A percentile compares a stretch with the other conserved stretches of the same genome.
phyloP scores from a whole-genome alignment of 2,888 invertebrate genomes.

The Chrysopilus asiliformis region DNA sequence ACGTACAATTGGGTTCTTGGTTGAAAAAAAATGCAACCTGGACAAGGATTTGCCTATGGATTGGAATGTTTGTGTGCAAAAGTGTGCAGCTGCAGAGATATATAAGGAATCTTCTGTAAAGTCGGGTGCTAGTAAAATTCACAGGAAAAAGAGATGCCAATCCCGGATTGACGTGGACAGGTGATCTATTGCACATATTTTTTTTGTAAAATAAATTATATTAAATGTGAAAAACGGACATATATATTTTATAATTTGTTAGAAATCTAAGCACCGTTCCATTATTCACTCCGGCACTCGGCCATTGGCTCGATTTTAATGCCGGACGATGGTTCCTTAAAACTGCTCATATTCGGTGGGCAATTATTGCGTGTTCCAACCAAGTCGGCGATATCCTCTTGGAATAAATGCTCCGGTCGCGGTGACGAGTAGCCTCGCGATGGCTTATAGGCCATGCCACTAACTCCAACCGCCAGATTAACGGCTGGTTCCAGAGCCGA shows the following conservation, averaged over 20 bases:
- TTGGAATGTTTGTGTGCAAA: too few relatives aligned
- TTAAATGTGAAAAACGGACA: too few relatives aligned
- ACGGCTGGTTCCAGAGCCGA: conserved; percentile 46
- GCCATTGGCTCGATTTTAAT: conserved; percentile 60
- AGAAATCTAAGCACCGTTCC: too few relatives aligned
- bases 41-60: too few relatives aligned
- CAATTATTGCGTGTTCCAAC: conserved; percentile 31
- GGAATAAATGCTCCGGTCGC: conserved; percentile 45
- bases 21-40: too few relatives aligned
- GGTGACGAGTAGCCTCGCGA: conserved; percentile 41
- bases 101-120: too few relatives aligned
- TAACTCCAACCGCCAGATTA: conserved; percentile 36
- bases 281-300: conserved; percentile 50
- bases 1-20: too few relatives aligned
- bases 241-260: too few relatives aligned
- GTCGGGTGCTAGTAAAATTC: too few relatives aligned
- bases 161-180: neutral
- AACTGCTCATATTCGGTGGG: conserved; percentile 16
- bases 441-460: conserved; percentile 51
- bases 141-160: too few relatives aligned
- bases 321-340: conserved; percentile 42
- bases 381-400: conserved; percentile 46
- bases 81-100: too few relatives aligned
- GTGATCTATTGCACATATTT: conserved; percentile 18
- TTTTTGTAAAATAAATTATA: conserved; percentile 4